These are phyloP conservation scores for Abrostola triplasia DNA, from an alignment of 2,888 invertebrate species.

Conservation along the genomic window DNA sequence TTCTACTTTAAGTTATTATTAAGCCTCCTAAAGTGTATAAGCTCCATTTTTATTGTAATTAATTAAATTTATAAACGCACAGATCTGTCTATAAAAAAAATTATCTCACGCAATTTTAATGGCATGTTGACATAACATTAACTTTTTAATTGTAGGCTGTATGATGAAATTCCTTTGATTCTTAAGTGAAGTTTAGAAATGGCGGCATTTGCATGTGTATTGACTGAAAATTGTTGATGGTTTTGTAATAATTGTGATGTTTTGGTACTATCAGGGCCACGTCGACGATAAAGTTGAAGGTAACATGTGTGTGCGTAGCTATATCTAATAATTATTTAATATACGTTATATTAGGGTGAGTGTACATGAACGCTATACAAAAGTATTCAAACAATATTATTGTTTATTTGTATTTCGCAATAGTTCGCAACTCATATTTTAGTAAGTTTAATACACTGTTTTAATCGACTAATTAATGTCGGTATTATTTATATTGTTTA, in stretches of 20 bases:
- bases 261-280: slow-evolving; percentile 3
- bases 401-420: neutral
- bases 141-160: slow-evolving; percentile 7
- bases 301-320: neutral
- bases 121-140: slow-evolving; percentile 1
- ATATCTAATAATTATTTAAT: neutral
- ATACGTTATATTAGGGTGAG: neutral
- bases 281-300: slow-evolving; percentile 1
- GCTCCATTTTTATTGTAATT: slow-evolving; percentile 2
- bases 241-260: neutral
- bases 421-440: neutral
- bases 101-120: slow-evolving; percentile 1
- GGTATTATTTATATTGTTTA: neutral
- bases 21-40: neutral
- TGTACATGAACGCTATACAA: neutral
- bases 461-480: neutral
- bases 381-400: neutral
- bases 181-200: neutral
- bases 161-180: neutral
- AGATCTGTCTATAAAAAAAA: slow-evolving; percentile 9
- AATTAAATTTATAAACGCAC: slow-evolving; percentile 3
- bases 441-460: neutral
- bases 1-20: slow-evolving; percentile 21
- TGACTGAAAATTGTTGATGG: neutral
- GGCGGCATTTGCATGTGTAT: neutral